A percentile compares a stretch with the other conserved stretches of the same genome.
Conservation (phyloP, 1,140 invertebrate species). For the Pseudomyrmex cubaensis region DNA sequence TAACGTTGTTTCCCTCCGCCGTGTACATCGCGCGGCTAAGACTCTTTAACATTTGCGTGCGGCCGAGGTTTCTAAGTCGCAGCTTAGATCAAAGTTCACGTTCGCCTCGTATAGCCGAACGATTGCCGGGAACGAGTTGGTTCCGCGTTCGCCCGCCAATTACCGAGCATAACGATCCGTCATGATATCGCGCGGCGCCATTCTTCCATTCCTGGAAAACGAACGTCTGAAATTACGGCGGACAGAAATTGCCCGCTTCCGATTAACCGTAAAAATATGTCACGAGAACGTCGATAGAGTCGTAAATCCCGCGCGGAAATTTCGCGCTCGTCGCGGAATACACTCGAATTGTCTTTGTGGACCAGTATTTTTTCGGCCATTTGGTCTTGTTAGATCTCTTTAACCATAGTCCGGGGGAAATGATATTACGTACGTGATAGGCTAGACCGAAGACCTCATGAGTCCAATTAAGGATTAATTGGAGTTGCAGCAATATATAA, state of each 20-base stretch:
- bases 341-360: background rate
- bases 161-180: constrained; percentile 27
- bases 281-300: constrained; percentile 24
- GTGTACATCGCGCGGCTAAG: constrained; percentile 7
- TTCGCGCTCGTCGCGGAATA: background rate
- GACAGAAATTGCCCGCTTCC: constrained; percentile 38
- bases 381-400: constrained; percentile 8
- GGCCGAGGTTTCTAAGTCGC: constrained; percentile 55
- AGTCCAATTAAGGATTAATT: constrained; percentile 49
- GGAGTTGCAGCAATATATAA: constrained; percentile 40
- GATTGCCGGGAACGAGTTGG: background rate
- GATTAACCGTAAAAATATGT: constrained; percentile 50
- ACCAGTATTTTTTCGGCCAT: background rate
- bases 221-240: constrained; percentile 19
- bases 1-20: constrained; percentile 7
- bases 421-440: constrained; percentile 11
- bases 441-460: constrained; percentile 22
- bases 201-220: constrained; percentile 37
- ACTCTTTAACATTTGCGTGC: constrained; percentile 68
- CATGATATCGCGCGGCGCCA: background rate
- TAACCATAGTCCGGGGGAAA: background rate
- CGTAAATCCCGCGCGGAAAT: background rate
- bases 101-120: constrained; percentile 29
- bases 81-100: constrained; percentile 70
- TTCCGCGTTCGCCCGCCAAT: constrained; percentile 37